Percentiles rank a stretch among this genome's conserved stretches.
Evolutionary conservation across 2,797 vertebrate species (phyloP).

Genomic region (Chaetophractus vellerosus): DNA sequence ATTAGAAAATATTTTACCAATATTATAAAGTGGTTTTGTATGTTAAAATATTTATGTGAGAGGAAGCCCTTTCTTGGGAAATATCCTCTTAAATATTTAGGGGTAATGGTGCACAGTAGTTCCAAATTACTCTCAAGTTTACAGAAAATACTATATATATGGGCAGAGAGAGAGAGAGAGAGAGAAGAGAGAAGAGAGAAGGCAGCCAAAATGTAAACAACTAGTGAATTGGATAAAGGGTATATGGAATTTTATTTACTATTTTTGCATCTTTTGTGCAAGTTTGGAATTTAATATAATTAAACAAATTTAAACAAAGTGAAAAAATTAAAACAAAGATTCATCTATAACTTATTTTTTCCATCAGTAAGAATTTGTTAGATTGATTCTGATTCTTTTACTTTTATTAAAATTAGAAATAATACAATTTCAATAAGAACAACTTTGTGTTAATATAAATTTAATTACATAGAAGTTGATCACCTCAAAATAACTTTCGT

Average conservation of each 20-base stretch:
- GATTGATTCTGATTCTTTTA: not conserved
- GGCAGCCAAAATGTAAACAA: not conserved
- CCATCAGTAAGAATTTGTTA: not conserved
- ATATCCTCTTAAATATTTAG: not conserved
- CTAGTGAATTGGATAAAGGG: not conserved
- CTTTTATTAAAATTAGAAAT: constrained; percentile 18
- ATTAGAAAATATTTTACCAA: not conserved
- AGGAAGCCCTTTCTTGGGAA: not conserved
- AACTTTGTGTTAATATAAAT: not conserved
- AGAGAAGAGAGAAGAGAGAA: not conserved
- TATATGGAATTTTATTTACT: not conserved
- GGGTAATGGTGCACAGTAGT: not conserved
- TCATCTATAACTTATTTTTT: not conserved
- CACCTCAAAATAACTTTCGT: not conserved
- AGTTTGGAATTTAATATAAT: not conserved
- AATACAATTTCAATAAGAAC: not conserved
- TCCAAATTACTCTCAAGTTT: not conserved
- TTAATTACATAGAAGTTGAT: constrained; percentile 5
- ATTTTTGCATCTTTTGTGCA: not conserved
- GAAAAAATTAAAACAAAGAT: not conserved
- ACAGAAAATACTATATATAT: not conserved
- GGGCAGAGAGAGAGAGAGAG: no score
- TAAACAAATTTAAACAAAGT: not conserved
- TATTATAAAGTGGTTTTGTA: not conserved
- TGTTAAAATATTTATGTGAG: not conserved